phyloP scores from a whole-genome alignment of 2,113 vertebrate species.

The Pao palembangensis region DNA sequence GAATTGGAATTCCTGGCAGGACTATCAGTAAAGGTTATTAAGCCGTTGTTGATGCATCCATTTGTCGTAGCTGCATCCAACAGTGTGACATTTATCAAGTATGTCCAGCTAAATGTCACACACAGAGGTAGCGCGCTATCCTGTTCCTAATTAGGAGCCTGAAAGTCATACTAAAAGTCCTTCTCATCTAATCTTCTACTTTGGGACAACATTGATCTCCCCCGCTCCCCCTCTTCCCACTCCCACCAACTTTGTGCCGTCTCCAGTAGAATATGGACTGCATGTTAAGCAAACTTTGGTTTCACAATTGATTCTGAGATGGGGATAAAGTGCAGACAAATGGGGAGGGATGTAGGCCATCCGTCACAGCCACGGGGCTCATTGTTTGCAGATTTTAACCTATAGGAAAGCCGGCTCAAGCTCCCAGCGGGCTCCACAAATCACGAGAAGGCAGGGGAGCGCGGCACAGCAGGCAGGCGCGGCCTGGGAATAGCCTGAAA shows the following conservation, averaged over 20 bases:
- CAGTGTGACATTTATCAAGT: conserved; percentile 77
- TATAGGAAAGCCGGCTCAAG: conserved; percentile 69
- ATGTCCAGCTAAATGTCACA: conserved; percentile 67
- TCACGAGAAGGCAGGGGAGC: conserved; percentile 66
- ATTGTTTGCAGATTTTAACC: conserved; percentile 79
- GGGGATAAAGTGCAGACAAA: conserved; percentile 75
- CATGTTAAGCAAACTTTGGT: conserved; percentile 69
- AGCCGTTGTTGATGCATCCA: conserved; percentile 74
- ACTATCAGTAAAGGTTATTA: conserved; percentile 80
- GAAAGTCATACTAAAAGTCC: conserved; percentile 70
- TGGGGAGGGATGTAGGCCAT: conserved; percentile 75
- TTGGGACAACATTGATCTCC: conserved; percentile 62
- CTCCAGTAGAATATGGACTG: conserved; percentile 41
- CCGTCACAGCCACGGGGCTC: conserved; percentile 68
- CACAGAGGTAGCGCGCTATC: conserved; percentile 69
- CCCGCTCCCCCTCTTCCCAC: not conserved
- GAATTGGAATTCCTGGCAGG: conserved; percentile 76
- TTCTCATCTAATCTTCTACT: conserved; percentile 62
- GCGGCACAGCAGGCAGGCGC: conserved; percentile 54
- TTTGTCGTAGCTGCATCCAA: conserved; percentile 71
- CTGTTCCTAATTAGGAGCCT: conserved; percentile 69
- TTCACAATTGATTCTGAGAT: conserved; percentile 73
- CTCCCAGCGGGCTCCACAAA: conserved; percentile 74
- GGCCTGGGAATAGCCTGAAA: conserved; percentile 61
- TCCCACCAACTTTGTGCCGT: not conserved